Evolutionary conservation across 2,888 invertebrate genomes (phyloP), one percentile per base, ranked within the genome.

Genomic region (Gari tellinella): DNA sequence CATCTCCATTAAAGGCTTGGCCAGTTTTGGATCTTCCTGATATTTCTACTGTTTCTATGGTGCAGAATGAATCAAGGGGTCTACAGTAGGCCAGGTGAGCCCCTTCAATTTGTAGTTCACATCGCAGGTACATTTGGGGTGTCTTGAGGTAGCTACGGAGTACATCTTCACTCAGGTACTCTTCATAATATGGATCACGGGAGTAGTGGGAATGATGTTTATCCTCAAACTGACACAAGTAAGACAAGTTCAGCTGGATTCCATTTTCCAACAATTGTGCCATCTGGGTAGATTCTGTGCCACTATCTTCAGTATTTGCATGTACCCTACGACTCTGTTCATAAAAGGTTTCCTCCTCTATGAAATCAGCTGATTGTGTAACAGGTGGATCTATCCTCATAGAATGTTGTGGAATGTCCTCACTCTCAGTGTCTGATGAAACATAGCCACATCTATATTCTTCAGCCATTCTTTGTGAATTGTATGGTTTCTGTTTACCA

Each of bases 1-100:
- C 76, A 52, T 85, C 85, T 37, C 76, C 81, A 55, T 66, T 78
- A 48, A 77, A 85, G 8, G 73, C 57, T 46, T 82, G 82, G 15
- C 83, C 83, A 53, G 81, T 78, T 72, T 81, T 82, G 15, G 75
- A 68, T 14, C 84, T 53, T 14, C 84, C 84, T 23, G 69, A 72
- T 31, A 84, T 82, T 60, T 82, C 78, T 17, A 84, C 80, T 15
- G 56, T 26, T 23, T 23, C 26, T 10, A 73, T 51, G 7, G 25
- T 19, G 8, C 66, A 70, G 4, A 49, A 70, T 14, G 58, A 4
- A 10, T 77, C 69, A 23, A 75, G 14, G 10, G 72, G 72, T 38
- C 49, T 65, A 41, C 84, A 84, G 10, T 66, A 49, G 12, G 84
- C 80, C 40, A 55, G 41, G 53, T 84, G 84, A 0, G 82, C 52